Evolutionary conservation across 92 coral and sea anemone species (phyloP).

Genomic region (Muricea muricata): DNA sequence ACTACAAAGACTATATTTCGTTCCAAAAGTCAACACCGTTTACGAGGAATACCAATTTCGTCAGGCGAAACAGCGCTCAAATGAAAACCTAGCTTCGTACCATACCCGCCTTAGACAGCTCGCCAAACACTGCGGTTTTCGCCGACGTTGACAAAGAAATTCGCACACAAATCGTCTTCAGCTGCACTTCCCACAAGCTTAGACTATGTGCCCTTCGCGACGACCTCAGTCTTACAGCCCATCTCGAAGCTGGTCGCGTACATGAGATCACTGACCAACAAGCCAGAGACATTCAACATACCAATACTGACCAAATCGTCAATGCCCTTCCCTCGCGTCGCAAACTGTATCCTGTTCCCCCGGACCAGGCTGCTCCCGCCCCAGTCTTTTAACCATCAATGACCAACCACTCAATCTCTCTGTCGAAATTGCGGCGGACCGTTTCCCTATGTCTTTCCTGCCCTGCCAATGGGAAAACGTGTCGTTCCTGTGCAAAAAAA

Average conservation of each 20-base stretch:
- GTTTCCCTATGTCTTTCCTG: neutral
- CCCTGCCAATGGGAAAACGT: constrained; percentile 42
- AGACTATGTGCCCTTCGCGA: constrained; percentile 38
- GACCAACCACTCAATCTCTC: neutral
- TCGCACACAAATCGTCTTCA: constrained; percentile 46
- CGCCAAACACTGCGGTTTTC: constrained; percentile 54
- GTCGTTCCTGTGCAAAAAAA: constrained; percentile 20
- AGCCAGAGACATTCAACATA: constrained; percentile 26
- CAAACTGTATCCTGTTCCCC: constrained; percentile 7
- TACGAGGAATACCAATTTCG: constrained; percentile 71
- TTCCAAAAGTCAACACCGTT: constrained; percentile 57
- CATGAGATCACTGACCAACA: constrained; percentile 33
- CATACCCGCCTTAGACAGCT: constrained; percentile 67
- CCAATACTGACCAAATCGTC: neutral
- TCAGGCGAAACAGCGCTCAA: constrained; percentile 63
- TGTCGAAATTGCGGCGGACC: neutral
- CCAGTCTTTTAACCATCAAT: neutral
- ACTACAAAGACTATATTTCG: constrained; percentile 58
- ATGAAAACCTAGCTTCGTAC: constrained; percentile 61
- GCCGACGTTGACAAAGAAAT: constrained; percentile 55
- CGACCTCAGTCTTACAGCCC: constrained; percentile 33
- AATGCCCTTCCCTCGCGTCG: constrained; percentile 22
- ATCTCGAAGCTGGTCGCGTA: constrained; percentile 44
- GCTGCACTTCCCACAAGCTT: constrained; percentile 34
- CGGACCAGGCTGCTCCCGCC: neutral